Evolutionary conservation across 2,888 invertebrate genomes (phyloP).

Genomic region (Amiota mariae): DNA sequence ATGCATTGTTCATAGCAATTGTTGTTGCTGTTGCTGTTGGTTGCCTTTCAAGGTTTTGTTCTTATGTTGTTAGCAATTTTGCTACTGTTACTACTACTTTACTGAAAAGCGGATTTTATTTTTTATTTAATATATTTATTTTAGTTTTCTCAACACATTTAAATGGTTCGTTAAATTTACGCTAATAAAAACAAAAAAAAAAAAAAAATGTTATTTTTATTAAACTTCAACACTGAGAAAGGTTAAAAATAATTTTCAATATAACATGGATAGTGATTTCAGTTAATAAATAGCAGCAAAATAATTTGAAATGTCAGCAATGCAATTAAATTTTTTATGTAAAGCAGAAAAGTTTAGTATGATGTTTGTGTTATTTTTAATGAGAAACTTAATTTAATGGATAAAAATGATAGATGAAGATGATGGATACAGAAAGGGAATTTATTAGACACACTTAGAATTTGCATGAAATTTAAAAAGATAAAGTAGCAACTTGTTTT

Average conservation of each 20-base stretch:
- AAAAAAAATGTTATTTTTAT: slow-evolving; percentile 39
- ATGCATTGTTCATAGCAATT: slow-evolving; percentile 28
- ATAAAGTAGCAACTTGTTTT: no score
- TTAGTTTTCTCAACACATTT: slow-evolving; percentile 8
- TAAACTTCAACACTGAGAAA: background rate
- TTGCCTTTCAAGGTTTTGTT: slow-evolving; percentile 53
- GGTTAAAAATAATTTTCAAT: slow-evolving; percentile 32
- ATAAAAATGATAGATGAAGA: no score
- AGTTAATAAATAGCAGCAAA: slow-evolving; percentile 27
- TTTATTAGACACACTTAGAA: no score
- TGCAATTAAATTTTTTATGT: slow-evolving; percentile 1
- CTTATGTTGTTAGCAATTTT: slow-evolving; percentile 14
- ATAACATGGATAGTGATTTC: background rate
- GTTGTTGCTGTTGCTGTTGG: slow-evolving; percentile 18
- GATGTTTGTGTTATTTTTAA: background rate
- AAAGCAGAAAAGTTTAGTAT: slow-evolving; percentile 5
- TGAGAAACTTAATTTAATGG: no score
- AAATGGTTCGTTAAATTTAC: slow-evolving; percentile 59
- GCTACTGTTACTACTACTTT: slow-evolving; percentile 26
- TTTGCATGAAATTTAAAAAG: background rate
- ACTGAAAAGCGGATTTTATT: slow-evolving; percentile 45
- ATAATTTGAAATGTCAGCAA: slow-evolving; percentile 25
- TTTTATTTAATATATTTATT: slow-evolving; percentile 52
- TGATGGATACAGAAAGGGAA: no score
- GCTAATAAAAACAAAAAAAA: slow-evolving; percentile 45